Conservation (phyloP, 1,140 invertebrate species). For the Schlechtendalia chinensis region DNA sequence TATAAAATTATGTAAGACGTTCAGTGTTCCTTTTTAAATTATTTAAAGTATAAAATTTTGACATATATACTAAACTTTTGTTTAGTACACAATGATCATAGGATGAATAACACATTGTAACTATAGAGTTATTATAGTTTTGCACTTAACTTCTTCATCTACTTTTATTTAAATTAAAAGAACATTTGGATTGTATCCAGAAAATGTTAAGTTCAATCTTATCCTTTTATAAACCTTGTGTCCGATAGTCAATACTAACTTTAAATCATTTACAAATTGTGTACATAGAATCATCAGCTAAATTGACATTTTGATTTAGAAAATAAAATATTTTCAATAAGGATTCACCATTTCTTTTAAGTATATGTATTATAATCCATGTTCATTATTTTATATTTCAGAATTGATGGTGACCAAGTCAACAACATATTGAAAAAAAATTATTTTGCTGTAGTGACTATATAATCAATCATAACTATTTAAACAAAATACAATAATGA, state of each 20-base stretch:
- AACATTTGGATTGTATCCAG: conserved; percentile 3
- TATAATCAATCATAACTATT: conserved; percentile 31
- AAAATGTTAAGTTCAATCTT: background rate
- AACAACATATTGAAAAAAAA: conserved; percentile 19
- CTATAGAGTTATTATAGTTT: background rate
- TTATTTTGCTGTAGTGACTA: conserved; percentile 36
- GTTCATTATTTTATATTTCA: conserved; percentile 42
- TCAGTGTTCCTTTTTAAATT: too few relatives aligned
- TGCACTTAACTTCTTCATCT: background rate
- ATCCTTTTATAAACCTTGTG: background rate
- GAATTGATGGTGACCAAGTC: conserved; percentile 31
- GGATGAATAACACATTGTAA: too few relatives aligned
- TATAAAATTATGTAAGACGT: too few relatives aligned
- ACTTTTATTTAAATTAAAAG: background rate
- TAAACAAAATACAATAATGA: conserved; percentile 9
- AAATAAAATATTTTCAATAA: too few relatives aligned
- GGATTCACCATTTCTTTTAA: too few relatives aligned
- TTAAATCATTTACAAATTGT: background rate
- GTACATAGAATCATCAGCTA: too few relatives aligned
- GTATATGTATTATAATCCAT: background rate
- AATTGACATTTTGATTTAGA: too few relatives aligned
- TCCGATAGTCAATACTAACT: background rate
- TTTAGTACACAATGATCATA: too few relatives aligned
- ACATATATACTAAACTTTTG: too few relatives aligned
- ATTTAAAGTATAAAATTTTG: too few relatives aligned